These are phyloP conservation scores for Herpetotheres cachinnans DNA, from an alignment of 2,113 vertebrate genomes.

Conservation along the genomic window DNA sequence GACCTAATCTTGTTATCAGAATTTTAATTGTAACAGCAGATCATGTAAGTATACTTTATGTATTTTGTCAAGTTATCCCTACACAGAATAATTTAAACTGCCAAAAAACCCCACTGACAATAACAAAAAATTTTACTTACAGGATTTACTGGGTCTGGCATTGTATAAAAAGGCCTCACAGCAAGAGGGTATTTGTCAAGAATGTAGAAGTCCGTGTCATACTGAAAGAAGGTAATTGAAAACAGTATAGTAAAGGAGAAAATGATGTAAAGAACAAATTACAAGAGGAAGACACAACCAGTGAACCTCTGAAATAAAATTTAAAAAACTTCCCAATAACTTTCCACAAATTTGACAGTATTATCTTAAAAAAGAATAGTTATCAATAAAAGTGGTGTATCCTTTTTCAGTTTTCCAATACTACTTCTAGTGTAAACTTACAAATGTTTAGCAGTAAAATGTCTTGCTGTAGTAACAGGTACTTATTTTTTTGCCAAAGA, in stretches of 20 bases:
- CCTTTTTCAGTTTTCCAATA: not conserved
- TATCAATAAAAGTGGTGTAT: not conserved
- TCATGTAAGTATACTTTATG: not conserved
- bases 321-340: not conserved
- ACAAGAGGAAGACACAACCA: not conserved
- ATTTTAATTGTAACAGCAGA: not conserved
- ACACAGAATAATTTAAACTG: not conserved
- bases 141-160: slow-evolving; percentile 91
- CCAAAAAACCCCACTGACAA: accelerated
- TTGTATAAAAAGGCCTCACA: slow-evolving; percentile 98
- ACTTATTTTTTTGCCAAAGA: not conserved
- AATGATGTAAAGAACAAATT: not conserved
- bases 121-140: slow-evolving; percentile 75
- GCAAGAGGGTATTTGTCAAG: slow-evolving; percentile 98
- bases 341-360: not conserved
- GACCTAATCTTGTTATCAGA: not conserved
- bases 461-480: not conserved
- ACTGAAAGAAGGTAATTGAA: slow-evolving; percentile 74
- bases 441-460: not conserved
- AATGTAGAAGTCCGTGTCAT: slow-evolving; percentile 98
- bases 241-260: not conserved
- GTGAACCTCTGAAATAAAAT: not conserved
- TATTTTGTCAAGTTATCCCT: not conserved
- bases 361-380: not conserved
- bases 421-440: not conserved